Percentiles rank a stretch among this genome's conserved stretches.
Conservation (phyloP, 2,113 vertebrate genomes). For the Dinomys branickii region DNA sequence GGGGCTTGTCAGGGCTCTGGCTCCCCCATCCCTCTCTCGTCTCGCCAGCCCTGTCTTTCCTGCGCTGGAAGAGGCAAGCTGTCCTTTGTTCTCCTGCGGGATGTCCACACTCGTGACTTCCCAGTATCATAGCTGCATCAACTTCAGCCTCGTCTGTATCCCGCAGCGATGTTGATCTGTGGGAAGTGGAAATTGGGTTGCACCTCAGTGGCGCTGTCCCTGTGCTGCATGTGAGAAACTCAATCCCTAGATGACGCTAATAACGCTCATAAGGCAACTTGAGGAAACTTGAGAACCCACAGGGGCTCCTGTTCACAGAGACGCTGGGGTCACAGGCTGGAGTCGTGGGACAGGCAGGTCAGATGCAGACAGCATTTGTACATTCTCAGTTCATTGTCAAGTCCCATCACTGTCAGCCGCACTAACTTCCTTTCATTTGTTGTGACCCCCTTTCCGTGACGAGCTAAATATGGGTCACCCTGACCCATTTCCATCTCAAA, state of each 20-base stretch:
- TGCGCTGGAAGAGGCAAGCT: background rate
- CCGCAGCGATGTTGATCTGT: background rate
- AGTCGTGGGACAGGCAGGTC: background rate
- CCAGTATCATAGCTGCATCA: background rate
- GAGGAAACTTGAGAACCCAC: background rate
- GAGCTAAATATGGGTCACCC: conserved; percentile 16
- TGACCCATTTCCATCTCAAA: conserved; percentile 61
- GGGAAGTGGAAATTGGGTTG: background rate
- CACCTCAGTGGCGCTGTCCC: background rate
- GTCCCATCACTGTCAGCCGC: accelerated
- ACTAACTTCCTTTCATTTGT: background rate
- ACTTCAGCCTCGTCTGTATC: background rate
- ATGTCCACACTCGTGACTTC: background rate
- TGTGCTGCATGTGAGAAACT: accelerated
- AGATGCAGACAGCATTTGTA: background rate
- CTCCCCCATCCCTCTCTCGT: background rate
- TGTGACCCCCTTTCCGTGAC: background rate
- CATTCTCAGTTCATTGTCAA: background rate
- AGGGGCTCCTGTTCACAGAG: background rate
- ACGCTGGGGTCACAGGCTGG: background rate
- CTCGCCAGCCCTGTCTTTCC: background rate
- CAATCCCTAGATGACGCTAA: background rate
- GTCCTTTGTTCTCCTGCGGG: background rate
- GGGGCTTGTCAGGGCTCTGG: background rate
- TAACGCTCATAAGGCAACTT: background rate